These are phyloP conservation scores for Pocillopora verrucosa DNA, from an alignment of 64 coral and sea anemone genomes.

Conservation along the genomic window DNA sequence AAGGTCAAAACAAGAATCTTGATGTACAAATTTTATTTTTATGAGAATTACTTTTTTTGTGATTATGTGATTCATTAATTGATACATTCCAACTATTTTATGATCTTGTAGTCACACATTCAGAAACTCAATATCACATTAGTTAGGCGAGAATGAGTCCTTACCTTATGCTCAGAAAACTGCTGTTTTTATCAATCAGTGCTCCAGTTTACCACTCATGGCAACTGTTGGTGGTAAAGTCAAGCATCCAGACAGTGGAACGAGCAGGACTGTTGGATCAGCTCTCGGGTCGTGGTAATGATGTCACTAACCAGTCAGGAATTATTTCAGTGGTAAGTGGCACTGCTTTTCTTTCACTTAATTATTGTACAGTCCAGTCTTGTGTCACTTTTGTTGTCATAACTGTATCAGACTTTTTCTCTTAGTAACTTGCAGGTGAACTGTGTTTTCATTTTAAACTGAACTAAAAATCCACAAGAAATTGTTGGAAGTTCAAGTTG, in stretches of 20 bases:
- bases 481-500: too few relatives aligned
- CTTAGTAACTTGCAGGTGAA: too few relatives aligned
- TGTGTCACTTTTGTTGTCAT: too few relatives aligned
- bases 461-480: too few relatives aligned
- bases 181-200: constrained; percentile 13
- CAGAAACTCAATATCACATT: background rate
- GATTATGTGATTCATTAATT: too few relatives aligned
- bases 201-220: constrained; percentile 78
- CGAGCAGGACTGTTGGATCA: constrained; percentile 69
- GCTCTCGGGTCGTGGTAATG: constrained; percentile 55
- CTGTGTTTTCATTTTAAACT: too few relatives aligned
- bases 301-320: constrained; percentile 78
- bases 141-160: background rate
- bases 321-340: constrained; percentile 70
- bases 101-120: too few relatives aligned
- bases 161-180: background rate
- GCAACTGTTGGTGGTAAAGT: constrained; percentile 85
- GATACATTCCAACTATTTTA: too few relatives aligned
- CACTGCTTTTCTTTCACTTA: background rate
- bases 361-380: background rate
- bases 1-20: too few relatives aligned
- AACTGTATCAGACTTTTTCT: too few relatives aligned
- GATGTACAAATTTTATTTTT: too few relatives aligned
- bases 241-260: constrained; percentile 80
- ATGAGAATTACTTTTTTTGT: too few relatives aligned